Conservation (phyloP, 2,888 invertebrate species). For the Macrosiphum euphorbiae region DNA sequence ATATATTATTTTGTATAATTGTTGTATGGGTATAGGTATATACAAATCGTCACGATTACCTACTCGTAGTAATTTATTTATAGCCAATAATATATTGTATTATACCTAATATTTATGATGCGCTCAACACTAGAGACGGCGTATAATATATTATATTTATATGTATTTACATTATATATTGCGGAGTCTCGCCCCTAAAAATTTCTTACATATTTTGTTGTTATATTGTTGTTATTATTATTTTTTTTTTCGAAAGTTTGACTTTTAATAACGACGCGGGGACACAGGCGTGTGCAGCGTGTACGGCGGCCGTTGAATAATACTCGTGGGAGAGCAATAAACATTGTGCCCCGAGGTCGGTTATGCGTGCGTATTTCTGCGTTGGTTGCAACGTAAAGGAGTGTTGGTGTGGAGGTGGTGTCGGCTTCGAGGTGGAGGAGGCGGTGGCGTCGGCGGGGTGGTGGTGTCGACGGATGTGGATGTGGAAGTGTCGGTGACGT, state of each 20-base stretch:
- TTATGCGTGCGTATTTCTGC: conserved; percentile 47
- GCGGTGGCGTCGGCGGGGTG: background rate
- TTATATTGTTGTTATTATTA: too few relatives aligned
- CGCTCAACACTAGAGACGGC: background rate
- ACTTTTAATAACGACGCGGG: conserved; percentile 38
- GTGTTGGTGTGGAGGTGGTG: background rate
- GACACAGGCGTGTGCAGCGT: background rate
- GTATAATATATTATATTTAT: background rate
- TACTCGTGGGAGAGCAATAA: conserved; percentile 62
- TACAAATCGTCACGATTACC: background rate
- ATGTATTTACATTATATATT: too few relatives aligned
- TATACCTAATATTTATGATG: background rate
- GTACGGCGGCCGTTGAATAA: conserved; percentile 47
- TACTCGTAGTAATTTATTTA: background rate
- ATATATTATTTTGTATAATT: background rate
- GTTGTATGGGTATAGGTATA: background rate
- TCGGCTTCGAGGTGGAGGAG: background rate
- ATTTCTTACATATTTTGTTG: background rate
- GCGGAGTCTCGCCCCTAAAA: background rate
- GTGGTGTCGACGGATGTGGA: conserved; percentile 14
- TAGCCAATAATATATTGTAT: background rate
- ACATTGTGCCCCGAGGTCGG: conserved; percentile 59
- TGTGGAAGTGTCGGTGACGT: conserved; percentile 24
- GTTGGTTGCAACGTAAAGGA: conserved; percentile 32
- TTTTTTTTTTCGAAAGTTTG: conserved; percentile 32